phyloP scores from a whole-genome alignment of 2,888 invertebrate genomes.

The Lottia scabra region DNA sequence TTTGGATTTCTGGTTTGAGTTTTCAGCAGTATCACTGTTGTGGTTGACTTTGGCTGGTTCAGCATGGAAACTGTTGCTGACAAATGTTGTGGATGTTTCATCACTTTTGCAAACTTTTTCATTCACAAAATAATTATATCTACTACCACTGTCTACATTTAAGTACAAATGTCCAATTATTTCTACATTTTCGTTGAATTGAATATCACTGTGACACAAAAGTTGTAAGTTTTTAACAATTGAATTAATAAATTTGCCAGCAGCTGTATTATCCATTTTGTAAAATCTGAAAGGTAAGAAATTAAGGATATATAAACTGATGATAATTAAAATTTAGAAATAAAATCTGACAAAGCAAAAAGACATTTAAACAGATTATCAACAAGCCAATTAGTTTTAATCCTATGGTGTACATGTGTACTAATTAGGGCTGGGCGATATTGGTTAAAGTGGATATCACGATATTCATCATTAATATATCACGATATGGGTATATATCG shows the following conservation, averaged over 20 bases:
- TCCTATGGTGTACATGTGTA: no score
- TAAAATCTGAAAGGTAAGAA: background rate
- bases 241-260: slow-evolving; percentile 34
- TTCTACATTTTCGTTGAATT: slow-evolving; percentile 35
- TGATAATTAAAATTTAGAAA: no score
- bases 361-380: no score
- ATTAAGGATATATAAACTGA: no score
- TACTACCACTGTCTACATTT: slow-evolving; percentile 31
- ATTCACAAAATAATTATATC: slow-evolving; percentile 34
- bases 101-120: slow-evolving; percentile 38
- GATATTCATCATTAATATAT: no score
- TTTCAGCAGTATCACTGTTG: background rate
- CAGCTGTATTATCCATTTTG: slow-evolving; percentile 33
- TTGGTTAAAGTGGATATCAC: no score
- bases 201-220: slow-evolving; percentile 35
- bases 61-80: slow-evolving; percentile 38
- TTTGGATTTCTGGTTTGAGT: no score
- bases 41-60: background rate
- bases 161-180: slow-evolving; percentile 35
- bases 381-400: no score
- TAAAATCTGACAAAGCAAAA: no score
- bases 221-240: slow-evolving; percentile 33
- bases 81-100: slow-evolving; percentile 31
- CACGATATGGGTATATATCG: no score
- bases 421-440: no score